Conservation (phyloP, 2,888 invertebrate genomes). For the Phortica magna region DNA sequence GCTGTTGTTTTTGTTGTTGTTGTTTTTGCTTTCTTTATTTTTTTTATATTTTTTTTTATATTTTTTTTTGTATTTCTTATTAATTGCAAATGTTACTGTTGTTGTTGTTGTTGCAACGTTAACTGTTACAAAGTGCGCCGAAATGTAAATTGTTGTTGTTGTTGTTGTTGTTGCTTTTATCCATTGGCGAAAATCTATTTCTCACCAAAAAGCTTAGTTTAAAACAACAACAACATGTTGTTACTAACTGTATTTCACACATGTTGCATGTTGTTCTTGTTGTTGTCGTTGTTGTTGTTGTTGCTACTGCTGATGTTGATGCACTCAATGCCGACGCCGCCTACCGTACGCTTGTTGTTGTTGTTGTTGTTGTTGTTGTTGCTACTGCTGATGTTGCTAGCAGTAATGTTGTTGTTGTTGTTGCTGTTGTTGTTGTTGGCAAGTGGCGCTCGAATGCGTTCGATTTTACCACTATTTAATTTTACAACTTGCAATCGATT, state of each 20-base stretch:
- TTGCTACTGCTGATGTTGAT: not conserved
- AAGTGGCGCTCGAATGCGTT: conserved; percentile 45
- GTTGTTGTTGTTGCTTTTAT: conserved; percentile 11
- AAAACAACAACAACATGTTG: conserved; percentile 41
- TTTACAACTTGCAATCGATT: conserved; percentile 62
- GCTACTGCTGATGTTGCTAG: conserved; percentile 1
- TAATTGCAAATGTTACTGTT: conserved; percentile 7
- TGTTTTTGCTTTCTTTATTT: no score
- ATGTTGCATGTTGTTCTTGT: conserved; percentile 25
- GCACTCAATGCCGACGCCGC: conserved; percentile 36
- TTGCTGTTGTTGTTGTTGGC: not conserved
- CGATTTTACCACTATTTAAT: conserved; percentile 55
- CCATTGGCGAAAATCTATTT: conserved; percentile 38
- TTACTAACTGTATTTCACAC: conserved; percentile 59
- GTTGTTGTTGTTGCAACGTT: conserved; percentile 9
- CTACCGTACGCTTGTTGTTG: conserved; percentile 11
- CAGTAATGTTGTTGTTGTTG: conserved; percentile 1
- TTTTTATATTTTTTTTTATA: no score
- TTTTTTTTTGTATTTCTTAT: conserved; percentile 5
- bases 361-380: not conserved
- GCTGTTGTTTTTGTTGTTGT: no score
- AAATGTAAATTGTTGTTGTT: conserved; percentile 17
- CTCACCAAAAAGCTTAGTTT: conserved; percentile 32
- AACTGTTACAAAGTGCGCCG: not conserved
- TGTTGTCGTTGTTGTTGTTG: not conserved